Evolutionary conservation across 2,113 vertebrate genomes (phyloP).

Genomic region (Brachyhypopomus gauderio): DNA sequence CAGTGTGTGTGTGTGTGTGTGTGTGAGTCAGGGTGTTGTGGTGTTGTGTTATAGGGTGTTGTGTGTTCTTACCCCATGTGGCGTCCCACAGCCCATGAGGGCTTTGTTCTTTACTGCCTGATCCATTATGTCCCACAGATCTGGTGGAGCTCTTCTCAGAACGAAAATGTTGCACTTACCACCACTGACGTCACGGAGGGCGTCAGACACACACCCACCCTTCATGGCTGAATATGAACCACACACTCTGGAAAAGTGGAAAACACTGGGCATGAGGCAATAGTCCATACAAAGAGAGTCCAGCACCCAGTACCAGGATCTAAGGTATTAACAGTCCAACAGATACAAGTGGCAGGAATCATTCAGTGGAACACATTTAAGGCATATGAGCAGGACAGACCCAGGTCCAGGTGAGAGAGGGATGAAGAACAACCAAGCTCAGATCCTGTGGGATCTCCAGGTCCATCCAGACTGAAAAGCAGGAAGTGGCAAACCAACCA

Average conservation of each 20-base stretch:
- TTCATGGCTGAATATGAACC: conserved; percentile 85
- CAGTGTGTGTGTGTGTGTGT: not conserved
- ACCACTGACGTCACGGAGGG: conserved; percentile 86
- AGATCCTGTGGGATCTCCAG: too few relatives aligned
- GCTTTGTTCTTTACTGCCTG: conserved; percentile 71
- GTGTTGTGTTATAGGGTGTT: not conserved
- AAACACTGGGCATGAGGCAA: not conserved
- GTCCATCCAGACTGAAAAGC: too few relatives aligned
- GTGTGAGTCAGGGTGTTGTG: not conserved
- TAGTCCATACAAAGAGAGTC: not conserved
- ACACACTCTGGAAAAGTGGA: conserved; percentile 71
- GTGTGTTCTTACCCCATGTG: conserved; percentile 67
- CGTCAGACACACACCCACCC: conserved; percentile 79
- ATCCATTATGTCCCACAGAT: conserved; percentile 79
- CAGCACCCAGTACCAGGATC: not conserved
- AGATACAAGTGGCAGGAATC: too few relatives aligned
- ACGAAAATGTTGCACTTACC: conserved; percentile 77
- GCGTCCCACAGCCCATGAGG: conserved; percentile 82
- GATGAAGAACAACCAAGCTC: too few relatives aligned
- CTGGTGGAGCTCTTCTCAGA: conserved; percentile 66
- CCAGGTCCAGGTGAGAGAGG: too few relatives aligned
- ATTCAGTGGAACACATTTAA: too few relatives aligned
- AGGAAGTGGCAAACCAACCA: too few relatives aligned
- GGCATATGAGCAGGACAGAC: too few relatives aligned
- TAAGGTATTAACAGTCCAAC: not conserved